Conservation (phyloP, 2,113 vertebrate genomes). For the Baryphthengus martii region DNA sequence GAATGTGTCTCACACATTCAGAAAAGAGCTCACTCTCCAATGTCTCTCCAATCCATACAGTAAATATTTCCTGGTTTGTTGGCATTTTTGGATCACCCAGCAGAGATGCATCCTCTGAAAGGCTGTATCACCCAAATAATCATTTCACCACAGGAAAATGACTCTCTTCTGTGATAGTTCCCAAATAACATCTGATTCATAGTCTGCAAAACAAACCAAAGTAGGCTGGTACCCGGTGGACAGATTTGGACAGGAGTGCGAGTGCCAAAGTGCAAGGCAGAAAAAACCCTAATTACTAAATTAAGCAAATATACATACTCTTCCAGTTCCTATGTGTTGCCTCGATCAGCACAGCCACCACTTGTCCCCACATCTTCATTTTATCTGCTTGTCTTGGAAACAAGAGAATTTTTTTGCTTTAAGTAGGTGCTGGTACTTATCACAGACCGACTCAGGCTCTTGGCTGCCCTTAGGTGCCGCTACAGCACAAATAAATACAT, state of each 20-base stretch:
- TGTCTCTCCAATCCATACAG: not conserved
- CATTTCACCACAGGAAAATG: not conserved
- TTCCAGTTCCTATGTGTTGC: not conserved
- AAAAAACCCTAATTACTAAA: not conserved
- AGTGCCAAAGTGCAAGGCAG: not conserved
- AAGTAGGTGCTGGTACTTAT: not conserved
- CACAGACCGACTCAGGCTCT: not conserved
- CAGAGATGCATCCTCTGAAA: not conserved
- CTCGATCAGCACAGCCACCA: not conserved
- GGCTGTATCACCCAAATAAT: not conserved
- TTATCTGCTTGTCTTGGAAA: not conserved
- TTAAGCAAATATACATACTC: not conserved
- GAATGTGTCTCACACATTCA: not conserved
- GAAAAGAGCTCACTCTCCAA: not conserved
- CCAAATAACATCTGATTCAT: not conserved
- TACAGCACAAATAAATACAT: slow-evolving; percentile 2
- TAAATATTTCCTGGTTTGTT: not conserved
- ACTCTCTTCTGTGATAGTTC: not conserved
- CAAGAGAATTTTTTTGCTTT: not conserved
- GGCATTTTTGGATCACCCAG: not conserved
- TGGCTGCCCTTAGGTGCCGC: slow-evolving; percentile 54
- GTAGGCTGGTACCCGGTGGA: not conserved
- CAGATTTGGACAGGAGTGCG: not conserved
- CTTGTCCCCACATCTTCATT: not conserved
- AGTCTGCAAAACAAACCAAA: not conserved